Evolutionary conservation across 2,113 vertebrate species (phyloP).

Genomic region (Hipposideros armiger): DNA sequence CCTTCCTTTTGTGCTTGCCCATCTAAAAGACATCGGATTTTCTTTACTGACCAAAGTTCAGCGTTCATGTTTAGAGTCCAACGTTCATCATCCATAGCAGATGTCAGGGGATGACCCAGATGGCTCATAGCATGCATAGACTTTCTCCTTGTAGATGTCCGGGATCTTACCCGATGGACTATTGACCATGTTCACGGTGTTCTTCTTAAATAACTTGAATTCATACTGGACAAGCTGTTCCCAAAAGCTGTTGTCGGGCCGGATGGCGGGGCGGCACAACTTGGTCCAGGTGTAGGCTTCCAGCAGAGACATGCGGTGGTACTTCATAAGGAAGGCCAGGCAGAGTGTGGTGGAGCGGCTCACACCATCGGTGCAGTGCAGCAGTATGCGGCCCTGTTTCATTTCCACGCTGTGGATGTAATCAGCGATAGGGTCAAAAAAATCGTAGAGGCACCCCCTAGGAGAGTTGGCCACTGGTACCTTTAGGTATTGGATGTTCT

Average conservation of each 20-base stretch:
- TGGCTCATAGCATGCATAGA: conserved; percentile 30
- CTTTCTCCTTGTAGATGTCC: conserved; percentile 58
- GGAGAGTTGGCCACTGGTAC: conserved; percentile 85
- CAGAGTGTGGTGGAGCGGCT: conserved; percentile 88
- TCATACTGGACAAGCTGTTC: conserved; percentile 90
- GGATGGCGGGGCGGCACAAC: conserved; percentile 82
- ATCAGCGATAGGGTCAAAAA: conserved; percentile 87
- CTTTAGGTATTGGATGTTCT: conserved; percentile 79
- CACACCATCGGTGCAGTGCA: conserved; percentile 87
- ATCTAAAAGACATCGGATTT: not conserved
- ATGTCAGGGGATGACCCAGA: not conserved
- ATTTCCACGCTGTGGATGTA: conserved; percentile 83
- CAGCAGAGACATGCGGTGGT: conserved; percentile 76
- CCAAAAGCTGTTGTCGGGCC: conserved; percentile 90
- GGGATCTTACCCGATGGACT: conserved; percentile 48
- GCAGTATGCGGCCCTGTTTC: conserved; percentile 79
- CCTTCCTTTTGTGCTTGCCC: not conserved
- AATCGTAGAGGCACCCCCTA: conserved; percentile 77
- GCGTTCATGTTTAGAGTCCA: not conserved
- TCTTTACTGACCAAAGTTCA: not conserved
- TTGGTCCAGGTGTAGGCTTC: conserved; percentile 87
- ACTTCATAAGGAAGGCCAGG: conserved; percentile 90
- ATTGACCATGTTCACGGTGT: conserved; percentile 85
- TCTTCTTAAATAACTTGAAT: conserved; percentile 85
- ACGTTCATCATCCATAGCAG: not conserved